A percentile compares a stretch with the other conserved stretches of the same genome.
Conservation (phyloP, 2,888 invertebrate species). For the Portevinia maculata region DNA sequence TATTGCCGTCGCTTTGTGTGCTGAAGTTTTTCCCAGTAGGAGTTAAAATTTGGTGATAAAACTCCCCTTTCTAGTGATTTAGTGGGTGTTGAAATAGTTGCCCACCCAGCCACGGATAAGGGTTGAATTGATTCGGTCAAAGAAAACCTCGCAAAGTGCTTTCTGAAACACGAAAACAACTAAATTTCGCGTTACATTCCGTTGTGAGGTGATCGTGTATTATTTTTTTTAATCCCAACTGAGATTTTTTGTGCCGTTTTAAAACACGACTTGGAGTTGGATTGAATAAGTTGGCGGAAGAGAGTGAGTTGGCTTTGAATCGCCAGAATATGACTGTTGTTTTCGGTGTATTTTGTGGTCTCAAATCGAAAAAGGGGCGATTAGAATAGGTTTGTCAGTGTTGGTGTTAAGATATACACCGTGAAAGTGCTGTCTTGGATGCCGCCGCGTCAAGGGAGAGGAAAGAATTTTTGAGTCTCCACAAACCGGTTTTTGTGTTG, state of each 20-base stretch:
- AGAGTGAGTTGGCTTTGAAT: constrained; percentile 46
- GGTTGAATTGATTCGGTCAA: constrained; percentile 13
- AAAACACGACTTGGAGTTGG: constrained; percentile 22
- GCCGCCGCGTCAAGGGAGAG: constrained; percentile 30
- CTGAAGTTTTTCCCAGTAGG: neutral
- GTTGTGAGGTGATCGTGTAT: constrained; percentile 40
- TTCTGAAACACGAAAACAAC: constrained; percentile 19
- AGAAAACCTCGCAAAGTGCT: constrained; percentile 12
- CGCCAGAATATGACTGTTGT: constrained; percentile 22
- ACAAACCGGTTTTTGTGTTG: constrained; percentile 49
- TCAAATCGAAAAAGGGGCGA: constrained; percentile 52
- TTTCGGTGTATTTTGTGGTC: constrained; percentile 23
- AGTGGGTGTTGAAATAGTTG: constrained; percentile 33
- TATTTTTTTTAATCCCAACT: constrained; percentile 45
- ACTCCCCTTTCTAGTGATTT: neutral
- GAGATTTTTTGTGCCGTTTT: constrained; percentile 48
- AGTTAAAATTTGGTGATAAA: constrained; percentile 8
- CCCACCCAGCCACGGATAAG: constrained; percentile 45
- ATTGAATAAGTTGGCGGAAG: neutral
- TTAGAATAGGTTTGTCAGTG: constrained; percentile 20
- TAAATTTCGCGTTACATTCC: constrained; percentile 57
- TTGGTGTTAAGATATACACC: constrained; percentile 37
- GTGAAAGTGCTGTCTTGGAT: constrained; percentile 51
- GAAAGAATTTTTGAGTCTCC: constrained; percentile 61
- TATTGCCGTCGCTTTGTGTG: constrained; percentile 3